A percentile compares a stretch with the other conserved stretches of the same genome.
phyloP scores from a whole-genome alignment of 2,113 vertebrate genomes.

The Dryoscopus gambensis region DNA sequence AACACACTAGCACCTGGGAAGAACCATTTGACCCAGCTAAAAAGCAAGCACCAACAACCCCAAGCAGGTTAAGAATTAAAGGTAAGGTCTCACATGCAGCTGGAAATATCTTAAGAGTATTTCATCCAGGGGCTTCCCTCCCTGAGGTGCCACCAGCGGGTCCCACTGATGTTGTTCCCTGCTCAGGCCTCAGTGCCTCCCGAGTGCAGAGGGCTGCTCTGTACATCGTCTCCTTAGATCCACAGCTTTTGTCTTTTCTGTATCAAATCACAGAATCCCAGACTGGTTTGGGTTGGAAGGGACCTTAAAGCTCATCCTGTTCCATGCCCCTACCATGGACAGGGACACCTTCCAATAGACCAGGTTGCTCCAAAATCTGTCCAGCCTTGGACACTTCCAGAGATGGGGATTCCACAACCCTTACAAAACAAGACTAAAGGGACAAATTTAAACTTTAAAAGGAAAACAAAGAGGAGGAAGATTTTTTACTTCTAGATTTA shows the following conservation, averaged over 20 bases:
- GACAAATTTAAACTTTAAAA: neutral
- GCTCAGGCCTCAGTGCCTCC: fast-evolving
- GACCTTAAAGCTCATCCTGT: neutral
- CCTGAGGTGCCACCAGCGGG: neutral
- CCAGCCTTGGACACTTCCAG: neutral
- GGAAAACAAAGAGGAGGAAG: neutral
- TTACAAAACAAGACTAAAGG: neutral
- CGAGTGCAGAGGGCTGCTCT: neutral
- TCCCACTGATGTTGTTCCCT: fast-evolving
- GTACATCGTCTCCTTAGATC: neutral
- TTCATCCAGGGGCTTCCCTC: neutral
- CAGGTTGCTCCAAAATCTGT: neutral
- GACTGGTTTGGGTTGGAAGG: neutral
- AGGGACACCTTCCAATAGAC: neutral
- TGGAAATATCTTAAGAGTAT: neutral
- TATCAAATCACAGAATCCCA: neutral
- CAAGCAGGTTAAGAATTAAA: neutral
- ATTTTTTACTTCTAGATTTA: neutral
- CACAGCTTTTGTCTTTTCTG: neutral
- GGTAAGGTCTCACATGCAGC: neutral
- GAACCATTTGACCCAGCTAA: neutral
- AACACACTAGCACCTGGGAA: neutral
- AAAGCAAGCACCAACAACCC: neutral
- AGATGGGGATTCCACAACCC: neutral
- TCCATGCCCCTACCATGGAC: neutral